Percentiles rank a stretch among this genome's conserved stretches.
These are phyloP conservation scores for Pollenia griseotomentosa DNA, from an alignment of 2,888 invertebrate genomes.

Conservation along the genomic window DNA sequence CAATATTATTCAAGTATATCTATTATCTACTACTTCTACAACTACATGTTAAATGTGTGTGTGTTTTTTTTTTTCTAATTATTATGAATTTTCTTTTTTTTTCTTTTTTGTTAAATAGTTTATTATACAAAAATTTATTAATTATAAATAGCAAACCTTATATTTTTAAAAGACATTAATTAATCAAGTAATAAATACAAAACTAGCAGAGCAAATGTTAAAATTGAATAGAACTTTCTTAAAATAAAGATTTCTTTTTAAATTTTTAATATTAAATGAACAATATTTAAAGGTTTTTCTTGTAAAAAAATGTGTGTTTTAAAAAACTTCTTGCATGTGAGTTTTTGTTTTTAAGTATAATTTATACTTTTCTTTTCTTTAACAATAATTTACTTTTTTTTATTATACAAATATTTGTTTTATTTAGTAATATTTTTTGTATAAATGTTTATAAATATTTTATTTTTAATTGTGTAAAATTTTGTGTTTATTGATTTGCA, in stretches of 20 bases:
- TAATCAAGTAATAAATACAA: not conserved
- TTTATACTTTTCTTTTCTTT: slow-evolving; percentile 5
- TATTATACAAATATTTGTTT: not conserved
- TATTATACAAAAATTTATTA: slow-evolving; percentile 16
- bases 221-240: not conserved
- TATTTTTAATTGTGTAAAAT: slow-evolving; percentile 8
- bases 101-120: slow-evolving; percentile 39
- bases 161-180: slow-evolving; percentile 56
- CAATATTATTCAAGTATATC: slow-evolving; percentile 39
- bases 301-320: not conserved
- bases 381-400: not conserved
- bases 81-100: not conserved
- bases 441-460: slow-evolving; percentile 55
- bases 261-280: too few relatives aligned
- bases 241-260: too few relatives aligned
- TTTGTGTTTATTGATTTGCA: slow-evolving; percentile 20
- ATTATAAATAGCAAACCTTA: not conserved
- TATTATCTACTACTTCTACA: not conserved
- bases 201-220: not conserved
- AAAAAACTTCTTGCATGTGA: slow-evolving; percentile 13
- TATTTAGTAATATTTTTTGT: slow-evolving; percentile 41
- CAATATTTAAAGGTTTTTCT: too few relatives aligned
- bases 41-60: not conserved
- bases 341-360: not conserved
- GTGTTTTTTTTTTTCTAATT: slow-evolving; percentile 32